Conservation (phyloP, 2,113 vertebrate species). For the Phyllostomus hastatus region DNA sequence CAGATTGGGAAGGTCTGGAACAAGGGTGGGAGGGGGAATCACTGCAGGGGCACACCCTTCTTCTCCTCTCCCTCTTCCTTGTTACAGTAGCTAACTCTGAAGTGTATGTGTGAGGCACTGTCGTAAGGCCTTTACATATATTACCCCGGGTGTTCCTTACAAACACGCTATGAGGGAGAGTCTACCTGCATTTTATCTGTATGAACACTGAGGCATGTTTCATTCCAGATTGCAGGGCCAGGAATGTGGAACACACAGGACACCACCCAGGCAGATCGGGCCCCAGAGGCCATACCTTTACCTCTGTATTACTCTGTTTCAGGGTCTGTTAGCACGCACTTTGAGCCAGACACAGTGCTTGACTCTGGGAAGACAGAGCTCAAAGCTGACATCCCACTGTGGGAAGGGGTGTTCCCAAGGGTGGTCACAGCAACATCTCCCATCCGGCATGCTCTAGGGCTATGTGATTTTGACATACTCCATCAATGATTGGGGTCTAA, state of each 20-base stretch:
- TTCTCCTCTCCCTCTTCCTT: not conserved
- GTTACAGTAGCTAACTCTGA: not conserved
- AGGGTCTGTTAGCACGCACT: not conserved
- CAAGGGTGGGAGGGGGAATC: not conserved
- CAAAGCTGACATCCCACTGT: rapidly evolving
- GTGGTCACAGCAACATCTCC: not conserved
- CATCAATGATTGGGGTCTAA: rapidly evolving
- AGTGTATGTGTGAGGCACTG: not conserved
- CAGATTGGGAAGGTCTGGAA: not conserved
- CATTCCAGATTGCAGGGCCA: not conserved
- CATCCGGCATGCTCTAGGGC: rapidly evolving
- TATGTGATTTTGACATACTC: not conserved
- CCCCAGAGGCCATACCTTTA: not conserved
- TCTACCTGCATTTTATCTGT: not conserved
- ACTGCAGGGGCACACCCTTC: rapidly evolving
- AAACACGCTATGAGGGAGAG: too few relatives aligned
- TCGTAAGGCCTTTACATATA: not conserved
- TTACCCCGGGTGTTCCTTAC: not conserved
- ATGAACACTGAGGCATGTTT: not conserved
- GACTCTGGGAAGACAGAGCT: not conserved
- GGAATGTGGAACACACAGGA: not conserved
- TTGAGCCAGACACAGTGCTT: not conserved
- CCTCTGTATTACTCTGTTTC: not conserved
- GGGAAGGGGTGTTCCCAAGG: not conserved
- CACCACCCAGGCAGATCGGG: not conserved